A percentile compares a stretch with the other conserved stretches of the same genome.
These are phyloP conservation scores for Margarornis squamiger DNA, from an alignment of 2,797 vertebrate genomes.

Conservation along the genomic window DNA sequence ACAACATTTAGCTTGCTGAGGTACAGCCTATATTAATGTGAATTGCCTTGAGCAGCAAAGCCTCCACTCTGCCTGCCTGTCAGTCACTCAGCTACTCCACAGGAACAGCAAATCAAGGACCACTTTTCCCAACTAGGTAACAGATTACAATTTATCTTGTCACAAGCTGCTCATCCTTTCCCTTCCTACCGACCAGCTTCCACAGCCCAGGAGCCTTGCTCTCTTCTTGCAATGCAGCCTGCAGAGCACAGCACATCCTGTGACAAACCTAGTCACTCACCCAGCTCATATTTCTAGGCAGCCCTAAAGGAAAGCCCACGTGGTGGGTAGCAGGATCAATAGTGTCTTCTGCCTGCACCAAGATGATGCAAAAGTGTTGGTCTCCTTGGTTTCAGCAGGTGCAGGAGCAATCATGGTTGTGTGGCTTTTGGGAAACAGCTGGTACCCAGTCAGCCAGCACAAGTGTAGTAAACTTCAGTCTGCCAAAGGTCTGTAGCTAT, in stretches of 20 bases:
- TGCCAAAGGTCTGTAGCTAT: background rate
- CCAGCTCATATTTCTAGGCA: background rate
- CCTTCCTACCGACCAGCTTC: fast-evolving
- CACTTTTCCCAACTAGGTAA: background rate
- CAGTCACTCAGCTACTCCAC: background rate
- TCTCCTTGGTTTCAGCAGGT: background rate
- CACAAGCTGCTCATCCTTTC: background rate
- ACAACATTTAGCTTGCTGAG: background rate
- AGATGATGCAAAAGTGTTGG: fast-evolving
- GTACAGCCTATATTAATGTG: background rate
- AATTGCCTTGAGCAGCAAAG: background rate
- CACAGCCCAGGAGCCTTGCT: background rate
- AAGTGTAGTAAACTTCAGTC: background rate
- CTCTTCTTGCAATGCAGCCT: fast-evolving
- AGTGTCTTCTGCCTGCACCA: background rate
- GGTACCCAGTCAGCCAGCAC: background rate
- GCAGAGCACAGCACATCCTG: background rate
- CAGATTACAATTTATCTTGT: background rate
- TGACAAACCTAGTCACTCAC: background rate
- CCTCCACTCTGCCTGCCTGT: background rate
- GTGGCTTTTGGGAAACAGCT: background rate
- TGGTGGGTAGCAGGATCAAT: fast-evolving
- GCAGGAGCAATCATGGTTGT: fast-evolving
- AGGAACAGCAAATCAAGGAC: background rate
- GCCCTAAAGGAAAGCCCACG: background rate